Conservation (phyloP, 2,797 vertebrate species). For the Champsocephalus gunnari region DNA sequence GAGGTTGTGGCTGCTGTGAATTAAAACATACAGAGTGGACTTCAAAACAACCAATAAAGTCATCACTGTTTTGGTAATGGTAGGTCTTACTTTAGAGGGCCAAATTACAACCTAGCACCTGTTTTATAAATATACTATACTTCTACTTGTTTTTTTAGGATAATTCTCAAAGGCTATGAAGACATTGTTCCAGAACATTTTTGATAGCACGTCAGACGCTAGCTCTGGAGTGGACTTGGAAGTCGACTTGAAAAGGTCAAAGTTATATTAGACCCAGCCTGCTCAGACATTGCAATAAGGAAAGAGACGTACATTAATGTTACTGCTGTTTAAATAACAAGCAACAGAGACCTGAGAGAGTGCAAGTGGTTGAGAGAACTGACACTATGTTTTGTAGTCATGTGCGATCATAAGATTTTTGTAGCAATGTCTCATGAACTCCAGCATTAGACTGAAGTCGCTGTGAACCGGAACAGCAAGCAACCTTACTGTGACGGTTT, state of each 20-base stretch:
- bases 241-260: background rate
- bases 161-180: constrained; percentile 13
- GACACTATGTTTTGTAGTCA: constrained; percentile 40
- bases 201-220: constrained; percentile 7
- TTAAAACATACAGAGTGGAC: background rate
- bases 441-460: constrained; percentile 19
- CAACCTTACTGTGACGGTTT: constrained; percentile 8
- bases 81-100: background rate
- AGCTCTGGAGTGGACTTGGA: background rate
- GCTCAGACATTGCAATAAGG: background rate
- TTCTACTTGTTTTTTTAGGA: constrained; percentile 4
- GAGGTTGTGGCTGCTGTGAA: constrained; percentile 12
- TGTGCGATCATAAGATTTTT: constrained; percentile 14
- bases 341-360: constrained; percentile 53
- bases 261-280: background rate
- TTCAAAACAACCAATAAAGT: too few relatives aligned
- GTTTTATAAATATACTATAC: background rate
- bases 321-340: constrained; percentile 2
- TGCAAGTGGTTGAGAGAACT: constrained; percentile 1
- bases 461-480: constrained; percentile 16
- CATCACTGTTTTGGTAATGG: background rate
- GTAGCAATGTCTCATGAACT: constrained; percentile 22
- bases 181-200: background rate
- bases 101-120: background rate
- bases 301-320: background rate